These are phyloP conservation scores for Himalopsyche phryganea DNA, from an alignment of 1,140 invertebrate genomes.

Conservation along the genomic window DNA sequence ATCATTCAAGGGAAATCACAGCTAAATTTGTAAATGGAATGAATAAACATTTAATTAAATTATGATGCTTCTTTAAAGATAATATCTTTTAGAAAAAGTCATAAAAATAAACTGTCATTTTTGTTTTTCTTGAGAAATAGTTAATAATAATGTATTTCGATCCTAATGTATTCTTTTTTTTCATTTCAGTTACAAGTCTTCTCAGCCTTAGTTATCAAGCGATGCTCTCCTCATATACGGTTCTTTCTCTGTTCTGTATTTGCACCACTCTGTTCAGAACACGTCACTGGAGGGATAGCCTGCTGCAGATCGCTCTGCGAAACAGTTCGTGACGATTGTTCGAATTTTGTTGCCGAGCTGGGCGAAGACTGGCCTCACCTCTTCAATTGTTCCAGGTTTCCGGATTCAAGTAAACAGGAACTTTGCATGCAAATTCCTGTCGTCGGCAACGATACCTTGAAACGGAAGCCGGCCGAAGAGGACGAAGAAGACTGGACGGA, in stretches of 20 bases:
- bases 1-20: too few relatives aligned
- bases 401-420: conserved; percentile 51
- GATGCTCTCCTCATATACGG: conserved; percentile 81
- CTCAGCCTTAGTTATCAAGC: conserved; percentile 74
- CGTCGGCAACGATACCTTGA: conserved; percentile 34
- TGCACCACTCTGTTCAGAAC: conserved; percentile 87
- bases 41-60: too few relatives aligned
- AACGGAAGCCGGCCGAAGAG: conserved; percentile 34
- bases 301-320: conserved; percentile 84
- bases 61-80: too few relatives aligned
- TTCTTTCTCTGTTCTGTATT: conserved; percentile 91
- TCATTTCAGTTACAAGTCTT: conserved; percentile 68
- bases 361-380: conserved; percentile 68
- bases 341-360: conserved; percentile 68
- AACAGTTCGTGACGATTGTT: conserved; percentile 72
- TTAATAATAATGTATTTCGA: too few relatives aligned
- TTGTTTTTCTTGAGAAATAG: too few relatives aligned
- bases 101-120: too few relatives aligned
- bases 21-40: too few relatives aligned
- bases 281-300: conserved; percentile 79
- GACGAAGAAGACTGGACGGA: conserved; percentile 18
- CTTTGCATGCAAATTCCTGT: conserved; percentile 55
- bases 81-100: too few relatives aligned
- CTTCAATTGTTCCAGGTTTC: conserved; percentile 68
- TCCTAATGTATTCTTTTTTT: too few relatives aligned